Evolutionary conservation across 2,113 vertebrate species (phyloP), one percentile per base, ranked within the genome.

Genomic region (Puffinus mauretanicus): DNA sequence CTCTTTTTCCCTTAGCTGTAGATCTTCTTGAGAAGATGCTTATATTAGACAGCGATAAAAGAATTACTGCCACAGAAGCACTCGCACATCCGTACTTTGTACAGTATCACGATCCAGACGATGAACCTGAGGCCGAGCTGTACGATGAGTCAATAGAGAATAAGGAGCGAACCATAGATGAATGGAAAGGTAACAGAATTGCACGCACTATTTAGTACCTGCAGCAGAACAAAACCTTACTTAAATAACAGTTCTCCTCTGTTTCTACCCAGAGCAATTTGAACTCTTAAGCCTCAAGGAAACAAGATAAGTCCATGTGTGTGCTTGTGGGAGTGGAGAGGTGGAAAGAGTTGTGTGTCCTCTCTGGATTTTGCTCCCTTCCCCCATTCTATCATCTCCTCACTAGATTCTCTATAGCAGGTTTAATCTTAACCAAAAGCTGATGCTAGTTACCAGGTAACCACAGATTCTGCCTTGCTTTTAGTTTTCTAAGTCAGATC

Each of bases 21-120:
- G 99, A 99, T 90, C 98, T 99, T n/a, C 96, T 99, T 86, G 99
- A 99, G 96, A 98, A 98, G 55, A 99, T 99, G 99, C 98, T 99
- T 87, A 99, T 99, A 62, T 97, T 99, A 91, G 99, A 99, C 98
- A 99, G 99, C 0, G 99, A 99, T 76, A 99, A 99, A 71, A 98
- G 99, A 96, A 98, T 99, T 97, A 99, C 99, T 1, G 99, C 99
- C 9, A 97, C 98, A 0, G 99, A 99, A 94, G 99, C 99, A 4
- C 98, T 99, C 55, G 98, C 99, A 10, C 99, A 99, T 36, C 97
- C 99, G 0, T 99, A 99, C 98, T 99, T 99, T 96, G 99, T 99
- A 26, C 99, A 99, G 97, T 99, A 99, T 86, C 99, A 99, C 0
- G 99, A 99, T 83, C 99, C 99, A 0, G 99, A 99, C 0, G 99